Conservation (phyloP, 35 echinoderm and acorn worm species). For the Patiria miniata region DNA sequence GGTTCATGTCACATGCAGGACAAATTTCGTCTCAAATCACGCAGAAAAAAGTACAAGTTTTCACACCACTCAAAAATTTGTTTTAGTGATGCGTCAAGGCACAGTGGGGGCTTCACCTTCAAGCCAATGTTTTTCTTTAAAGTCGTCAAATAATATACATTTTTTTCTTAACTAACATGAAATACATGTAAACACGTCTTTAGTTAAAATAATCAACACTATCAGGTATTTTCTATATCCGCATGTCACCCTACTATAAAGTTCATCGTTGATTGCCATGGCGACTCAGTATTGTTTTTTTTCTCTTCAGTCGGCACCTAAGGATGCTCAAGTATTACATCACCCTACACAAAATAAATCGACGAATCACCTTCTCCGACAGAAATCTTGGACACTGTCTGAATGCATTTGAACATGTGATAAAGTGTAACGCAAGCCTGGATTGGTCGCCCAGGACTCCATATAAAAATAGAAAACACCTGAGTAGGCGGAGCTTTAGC, state of each 20-base stretch:
- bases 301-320: not conserved
- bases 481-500: constrained; percentile 27
- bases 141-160: not conserved
- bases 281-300: not conserved
- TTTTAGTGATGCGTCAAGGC: not conserved
- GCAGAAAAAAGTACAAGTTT: not conserved
- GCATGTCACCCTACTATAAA: not conserved
- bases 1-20: not conserved
- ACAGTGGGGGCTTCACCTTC: not conserved
- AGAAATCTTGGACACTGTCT: constrained; percentile 27
- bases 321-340: constrained; percentile 23
- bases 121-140: not conserved
- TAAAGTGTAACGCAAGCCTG: not conserved
- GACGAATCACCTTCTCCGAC: not conserved
- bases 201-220: constrained; percentile 7
- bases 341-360: not conserved
- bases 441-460: constrained; percentile 6
- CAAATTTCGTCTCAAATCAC: constrained; percentile 2
- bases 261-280: constrained; percentile 9
- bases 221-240: constrained; percentile 20
- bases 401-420: not conserved
- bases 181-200: not conserved
- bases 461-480: constrained; percentile 34
- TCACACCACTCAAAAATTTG: constrained; percentile 4
- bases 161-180: not conserved